Evolutionary conservation across 2,888 invertebrate genomes (phyloP).

Genomic region (Macropis europaea): DNA sequence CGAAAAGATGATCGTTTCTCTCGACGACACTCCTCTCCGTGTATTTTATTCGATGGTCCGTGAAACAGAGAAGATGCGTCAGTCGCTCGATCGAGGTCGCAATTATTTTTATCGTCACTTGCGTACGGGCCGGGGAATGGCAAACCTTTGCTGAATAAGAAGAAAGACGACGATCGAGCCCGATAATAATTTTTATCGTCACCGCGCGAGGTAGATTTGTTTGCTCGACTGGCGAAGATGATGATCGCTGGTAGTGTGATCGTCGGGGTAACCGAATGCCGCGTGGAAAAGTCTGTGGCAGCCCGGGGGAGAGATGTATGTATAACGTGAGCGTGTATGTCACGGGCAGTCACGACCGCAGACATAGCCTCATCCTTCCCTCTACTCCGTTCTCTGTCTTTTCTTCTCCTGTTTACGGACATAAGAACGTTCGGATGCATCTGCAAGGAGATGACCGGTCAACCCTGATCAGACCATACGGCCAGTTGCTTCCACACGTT

Average conservation of each 20-base stretch:
- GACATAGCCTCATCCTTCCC: conserved; percentile 67
- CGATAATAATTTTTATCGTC: conserved; percentile 53
- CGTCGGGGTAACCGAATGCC: conserved; percentile 61
- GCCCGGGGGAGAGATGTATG: conserved; percentile 55
- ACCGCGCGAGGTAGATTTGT: conserved; percentile 32
- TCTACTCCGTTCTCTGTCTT: conserved; percentile 24
- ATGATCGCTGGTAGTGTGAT: conserved; percentile 59
- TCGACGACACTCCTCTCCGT: too few relatives aligned
- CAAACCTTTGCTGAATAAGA: not conserved
- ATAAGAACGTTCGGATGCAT: conserved; percentile 22
- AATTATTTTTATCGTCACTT: conserved; percentile 33
- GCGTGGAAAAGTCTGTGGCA: conserved; percentile 52
- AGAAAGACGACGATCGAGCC: conserved; percentile 14
- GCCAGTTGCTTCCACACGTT: conserved; percentile 12
- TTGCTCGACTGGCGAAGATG: conserved; percentile 39
- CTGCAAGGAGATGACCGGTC: conserved; percentile 26
- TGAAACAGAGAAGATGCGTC: too few relatives aligned
- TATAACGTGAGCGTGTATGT: conserved; percentile 70
- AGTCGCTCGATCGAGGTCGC: too few relatives aligned
- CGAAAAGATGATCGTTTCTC: too few relatives aligned
- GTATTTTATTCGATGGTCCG: too few relatives aligned
- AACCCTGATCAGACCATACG: conserved; percentile 27
- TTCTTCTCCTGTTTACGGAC: conserved; percentile 8
- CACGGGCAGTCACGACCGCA: conserved; percentile 71
- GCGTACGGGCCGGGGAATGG: not conserved